phyloP scores from a whole-genome alignment of 2,888 invertebrate genomes.

The Caradrina kadenii region DNA sequence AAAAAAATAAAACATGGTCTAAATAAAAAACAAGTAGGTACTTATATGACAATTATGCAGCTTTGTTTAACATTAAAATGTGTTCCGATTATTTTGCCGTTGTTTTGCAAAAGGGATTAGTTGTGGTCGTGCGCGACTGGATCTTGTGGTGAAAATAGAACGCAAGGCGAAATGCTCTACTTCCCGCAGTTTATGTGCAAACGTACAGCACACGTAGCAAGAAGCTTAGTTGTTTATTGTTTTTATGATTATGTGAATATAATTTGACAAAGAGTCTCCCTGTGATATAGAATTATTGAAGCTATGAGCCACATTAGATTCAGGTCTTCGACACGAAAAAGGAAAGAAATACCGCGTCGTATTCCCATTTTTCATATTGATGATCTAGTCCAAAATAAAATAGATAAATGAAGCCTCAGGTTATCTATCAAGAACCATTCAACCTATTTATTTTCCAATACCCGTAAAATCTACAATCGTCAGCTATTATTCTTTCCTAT shows the following conservation, averaged over 20 bases:
- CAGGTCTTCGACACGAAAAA: background rate
- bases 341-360: background rate
- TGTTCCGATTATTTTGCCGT: conserved; percentile 16
- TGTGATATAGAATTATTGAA: too few relatives aligned
- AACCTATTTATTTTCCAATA: conserved; percentile 22
- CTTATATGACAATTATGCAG: conserved; percentile 17
- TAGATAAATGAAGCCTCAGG: conserved; percentile 6
- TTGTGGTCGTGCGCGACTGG: conserved; percentile 13
- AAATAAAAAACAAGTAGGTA: too few relatives aligned
- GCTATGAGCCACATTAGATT: too few relatives aligned
- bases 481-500: conserved; percentile 24
- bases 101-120: conserved; percentile 11
- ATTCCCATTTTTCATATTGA: background rate
- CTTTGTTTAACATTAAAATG: conserved; percentile 10
- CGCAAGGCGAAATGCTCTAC: conserved; percentile 19
- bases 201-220: background rate
- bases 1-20: conserved; percentile 20
- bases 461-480: background rate
- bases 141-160: conserved; percentile 32
- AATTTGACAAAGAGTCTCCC: background rate
- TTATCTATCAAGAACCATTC: conserved; percentile 3
- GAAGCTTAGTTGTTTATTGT: conserved; percentile 5
- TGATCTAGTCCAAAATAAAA: conserved; percentile 2
- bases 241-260: background rate
- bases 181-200: conserved; percentile 22